These are phyloP conservation scores for Tillus elongatus DNA, from an alignment of 2,888 invertebrate species.

Conservation along the genomic window DNA sequence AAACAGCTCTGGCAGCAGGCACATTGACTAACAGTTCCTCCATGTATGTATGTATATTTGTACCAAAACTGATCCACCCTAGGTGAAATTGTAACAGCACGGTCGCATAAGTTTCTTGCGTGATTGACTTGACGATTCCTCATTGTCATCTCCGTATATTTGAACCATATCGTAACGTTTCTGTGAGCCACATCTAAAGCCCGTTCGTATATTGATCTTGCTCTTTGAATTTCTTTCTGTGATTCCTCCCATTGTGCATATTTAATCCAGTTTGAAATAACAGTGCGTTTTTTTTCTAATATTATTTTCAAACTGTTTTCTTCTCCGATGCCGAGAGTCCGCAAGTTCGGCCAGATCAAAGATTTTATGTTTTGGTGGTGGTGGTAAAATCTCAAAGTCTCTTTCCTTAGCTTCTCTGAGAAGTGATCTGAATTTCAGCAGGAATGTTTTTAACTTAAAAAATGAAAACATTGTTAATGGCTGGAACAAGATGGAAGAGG, in stretches of 20 bases:
- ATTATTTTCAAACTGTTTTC: slow-evolving; percentile 96
- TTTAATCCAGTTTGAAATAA: slow-evolving; percentile 98
- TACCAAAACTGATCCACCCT: slow-evolving; percentile 99
- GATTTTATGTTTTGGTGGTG: slow-evolving; percentile 97
- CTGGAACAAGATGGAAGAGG: too few relatives aligned
- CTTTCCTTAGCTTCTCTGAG: slow-evolving; percentile 97
- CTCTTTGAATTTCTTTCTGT: slow-evolving; percentile 86
- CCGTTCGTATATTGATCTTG: slow-evolving; percentile 93
- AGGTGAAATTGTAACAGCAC: slow-evolving; percentile 93
- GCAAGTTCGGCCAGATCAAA: slow-evolving; percentile 96
- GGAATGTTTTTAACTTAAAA: slow-evolving; percentile 93
- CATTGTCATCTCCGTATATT: slow-evolving; percentile 99
- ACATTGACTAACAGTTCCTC: slow-evolving; percentile 98
- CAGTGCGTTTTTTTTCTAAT: slow-evolving; percentile 88
- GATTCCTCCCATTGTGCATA: slow-evolving; percentile 99
- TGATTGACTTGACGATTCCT: slow-evolving; percentile 84
- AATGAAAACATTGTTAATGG: slow-evolving; percentile 9
- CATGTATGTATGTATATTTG: slow-evolving; percentile 99
- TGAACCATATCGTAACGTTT: slow-evolving; percentile 93
- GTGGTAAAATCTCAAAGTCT: slow-evolving; percentile 93
- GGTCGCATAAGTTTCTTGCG: slow-evolving; percentile 96
- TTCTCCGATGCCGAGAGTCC: slow-evolving; percentile 90
- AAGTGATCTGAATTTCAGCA: slow-evolving; percentile 98
- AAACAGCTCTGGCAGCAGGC: slow-evolving; percentile 79
- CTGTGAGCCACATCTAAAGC: slow-evolving; percentile 96